Base-by-base conservation (phyloP, 2,888 invertebrate species). In the Cenopis cana region DNA sequence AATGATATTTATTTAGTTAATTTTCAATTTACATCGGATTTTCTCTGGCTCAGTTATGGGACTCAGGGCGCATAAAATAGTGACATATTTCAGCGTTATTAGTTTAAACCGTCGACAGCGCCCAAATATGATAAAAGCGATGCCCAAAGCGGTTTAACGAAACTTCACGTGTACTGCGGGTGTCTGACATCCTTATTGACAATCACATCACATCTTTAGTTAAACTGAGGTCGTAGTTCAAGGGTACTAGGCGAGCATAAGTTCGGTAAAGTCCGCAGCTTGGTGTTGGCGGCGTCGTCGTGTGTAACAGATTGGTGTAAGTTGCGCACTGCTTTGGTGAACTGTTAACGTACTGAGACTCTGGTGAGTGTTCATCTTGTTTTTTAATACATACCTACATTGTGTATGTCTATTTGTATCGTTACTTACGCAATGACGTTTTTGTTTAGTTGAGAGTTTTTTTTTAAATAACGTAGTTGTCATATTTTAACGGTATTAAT, bases 281-380 rank as follows among this genome's bases (percentile, higher is more conserved):
- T 93, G 93, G 91, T 92, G 85, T 87, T 86, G 90, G 88, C 86
- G 87, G 78, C 89, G 83, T 81, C 91, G 89, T 79, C 88, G 90
- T 90, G 90, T 89, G 89, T 91, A 91, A 91, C 89, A 77, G 76
- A 83, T 87, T 87, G 92, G 92, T 91, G 90, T 93, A 91, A 91
- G 90, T 91, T 81, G 86, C 85, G 91, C 93, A 93, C 93, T 91
- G 93, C 93, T 93, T 93, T 92, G 93, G 93, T 93, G 92, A 88
- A 91, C 89, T 91, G 92, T 90, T 91, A 91, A 90, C 91, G 90
- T 90, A 87, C 89, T 87, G 87, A 87, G 83, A 87, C 80, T 87
- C 86, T 85, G 93, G 93, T 93, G 93, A 93, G 93, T 93, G 92
- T 89, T 87, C 90, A 91, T 91, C 87, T 84, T 92, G 87, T 89